These are phyloP conservation scores for Pterostichus madidus DNA, from an alignment of 2,888 invertebrate species.

Conservation along the genomic window DNA sequence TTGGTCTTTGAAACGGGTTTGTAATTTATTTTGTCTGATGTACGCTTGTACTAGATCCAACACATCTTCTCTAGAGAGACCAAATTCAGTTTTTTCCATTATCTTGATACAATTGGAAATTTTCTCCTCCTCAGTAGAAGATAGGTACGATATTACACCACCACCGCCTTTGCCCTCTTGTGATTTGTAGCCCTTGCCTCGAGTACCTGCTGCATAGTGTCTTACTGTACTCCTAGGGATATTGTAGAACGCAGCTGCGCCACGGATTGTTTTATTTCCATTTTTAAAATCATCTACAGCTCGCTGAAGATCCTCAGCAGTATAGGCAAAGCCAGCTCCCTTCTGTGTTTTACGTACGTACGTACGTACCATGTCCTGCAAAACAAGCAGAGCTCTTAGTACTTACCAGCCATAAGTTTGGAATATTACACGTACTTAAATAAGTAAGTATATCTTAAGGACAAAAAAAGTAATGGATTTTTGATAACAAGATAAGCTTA, in stretches of 20 bases:
- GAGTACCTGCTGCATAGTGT: conserved; percentile 35
- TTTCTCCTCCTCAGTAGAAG: conserved; percentile 22
- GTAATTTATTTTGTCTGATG: too few relatives aligned
- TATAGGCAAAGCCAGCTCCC: conserved; percentile 56
- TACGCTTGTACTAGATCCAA: too few relatives aligned
- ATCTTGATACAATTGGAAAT: too few relatives aligned
- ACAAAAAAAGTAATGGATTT: conserved; percentile 19
- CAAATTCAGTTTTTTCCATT: too few relatives aligned
- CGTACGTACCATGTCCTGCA: conserved; percentile 53
- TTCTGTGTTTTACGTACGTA: conserved; percentile 50
- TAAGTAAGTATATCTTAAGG: conserved; percentile 18
- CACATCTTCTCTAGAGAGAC: too few relatives aligned
- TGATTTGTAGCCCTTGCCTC: conserved; percentile 33
- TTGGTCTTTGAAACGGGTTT: too few relatives aligned
- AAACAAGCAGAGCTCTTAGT: conserved; percentile 24
- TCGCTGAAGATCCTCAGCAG: conserved; percentile 54
- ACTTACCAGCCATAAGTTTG: conserved; percentile 26
- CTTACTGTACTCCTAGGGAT: conserved; percentile 30
- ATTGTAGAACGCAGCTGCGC: conserved; percentile 43
- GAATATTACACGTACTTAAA: conserved; percentile 16
- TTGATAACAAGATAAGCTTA: conserved; percentile 26
- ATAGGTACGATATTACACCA: conserved; percentile 15
- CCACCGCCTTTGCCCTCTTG: neutral
- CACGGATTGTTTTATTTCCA: conserved; percentile 44
- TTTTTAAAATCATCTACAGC: conserved; percentile 58